Evolutionary conservation across 2,113 vertebrate genomes (phyloP).

Genomic region (Illadopsis cleaveri): DNA sequence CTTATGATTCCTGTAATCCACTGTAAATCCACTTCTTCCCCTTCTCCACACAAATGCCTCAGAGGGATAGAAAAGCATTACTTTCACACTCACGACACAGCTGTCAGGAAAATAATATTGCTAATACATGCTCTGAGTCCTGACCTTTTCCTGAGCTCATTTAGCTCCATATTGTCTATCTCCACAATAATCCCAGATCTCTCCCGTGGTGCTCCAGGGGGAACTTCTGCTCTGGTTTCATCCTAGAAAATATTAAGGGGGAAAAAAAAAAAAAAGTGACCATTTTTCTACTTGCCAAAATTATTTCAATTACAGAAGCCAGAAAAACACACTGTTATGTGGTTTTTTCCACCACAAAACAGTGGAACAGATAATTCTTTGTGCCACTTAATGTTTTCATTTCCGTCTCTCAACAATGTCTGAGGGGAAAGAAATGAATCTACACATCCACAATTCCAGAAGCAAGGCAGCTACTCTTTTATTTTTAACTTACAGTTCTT

Average conservation of each 20-base stretch:
- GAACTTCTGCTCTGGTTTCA: slow-evolving; percentile 73
- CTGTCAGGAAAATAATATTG: slow-evolving; percentile 19
- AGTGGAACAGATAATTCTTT: not conserved
- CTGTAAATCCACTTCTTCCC: not conserved
- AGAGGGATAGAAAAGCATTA: not conserved
- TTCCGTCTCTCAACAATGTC: not conserved
- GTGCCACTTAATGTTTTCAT: not conserved
- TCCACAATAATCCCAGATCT: slow-evolving; percentile 67
- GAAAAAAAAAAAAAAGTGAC: not conserved
- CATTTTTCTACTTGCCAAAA: not conserved
- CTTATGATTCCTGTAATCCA: not conserved
- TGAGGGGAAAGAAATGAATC: not conserved
- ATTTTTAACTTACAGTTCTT: not conserved
- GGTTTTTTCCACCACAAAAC: not conserved
- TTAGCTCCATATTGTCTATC: slow-evolving; percentile 70
- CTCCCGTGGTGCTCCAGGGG: slow-evolving; percentile 87
- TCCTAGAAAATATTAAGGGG: slow-evolving; percentile 63
- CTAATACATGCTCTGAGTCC: not conserved
- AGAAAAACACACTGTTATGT: not conserved
- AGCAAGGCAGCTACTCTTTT: not conserved
- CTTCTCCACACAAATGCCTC: not conserved
- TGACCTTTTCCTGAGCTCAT: slow-evolving; percentile 83
- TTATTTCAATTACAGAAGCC: not conserved
- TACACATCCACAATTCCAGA: not conserved
- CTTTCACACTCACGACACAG: not conserved